Conservation (phyloP, 2,113 vertebrate species). For the Ctenomys sociabilis region DNA sequence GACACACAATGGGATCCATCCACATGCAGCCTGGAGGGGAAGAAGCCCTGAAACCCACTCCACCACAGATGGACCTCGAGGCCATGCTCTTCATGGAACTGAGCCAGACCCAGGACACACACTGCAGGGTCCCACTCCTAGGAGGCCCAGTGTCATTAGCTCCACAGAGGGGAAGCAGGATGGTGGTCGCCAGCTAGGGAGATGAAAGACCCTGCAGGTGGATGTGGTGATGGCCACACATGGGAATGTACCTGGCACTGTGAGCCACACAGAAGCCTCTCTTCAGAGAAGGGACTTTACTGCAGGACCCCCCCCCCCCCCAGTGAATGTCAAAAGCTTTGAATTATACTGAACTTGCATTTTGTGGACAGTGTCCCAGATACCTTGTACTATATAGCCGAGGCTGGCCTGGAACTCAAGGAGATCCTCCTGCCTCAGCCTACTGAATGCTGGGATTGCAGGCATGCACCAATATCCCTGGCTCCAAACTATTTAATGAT, state of each 20-base stretch:
- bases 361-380: not conserved
- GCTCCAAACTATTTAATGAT: not conserved
- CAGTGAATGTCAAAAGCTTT: not conserved
- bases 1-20: not conserved
- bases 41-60: not conserved
- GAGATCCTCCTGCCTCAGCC: not conserved
- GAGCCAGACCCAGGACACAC: not conserved
- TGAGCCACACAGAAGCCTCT: not conserved
- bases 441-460: not conserved
- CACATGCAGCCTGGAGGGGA: not conserved
- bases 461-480: not conserved
- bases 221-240: fast-evolving
- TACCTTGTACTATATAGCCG: not conserved
- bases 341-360: not conserved
- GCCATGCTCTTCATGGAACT: not conserved
- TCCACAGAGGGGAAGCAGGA: not conserved
- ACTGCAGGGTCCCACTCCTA: not conserved
- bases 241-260: fast-evolving
- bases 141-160: not conserved
- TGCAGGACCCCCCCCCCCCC: not conserved
- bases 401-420: not conserved
- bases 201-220: not conserved
- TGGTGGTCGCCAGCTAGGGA: not conserved
- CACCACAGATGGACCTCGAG: not conserved
- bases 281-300: not conserved